These are phyloP conservation scores for Macquaria ambigua DNA, from an alignment of 2,113 vertebrate genomes.

Conservation along the genomic window DNA sequence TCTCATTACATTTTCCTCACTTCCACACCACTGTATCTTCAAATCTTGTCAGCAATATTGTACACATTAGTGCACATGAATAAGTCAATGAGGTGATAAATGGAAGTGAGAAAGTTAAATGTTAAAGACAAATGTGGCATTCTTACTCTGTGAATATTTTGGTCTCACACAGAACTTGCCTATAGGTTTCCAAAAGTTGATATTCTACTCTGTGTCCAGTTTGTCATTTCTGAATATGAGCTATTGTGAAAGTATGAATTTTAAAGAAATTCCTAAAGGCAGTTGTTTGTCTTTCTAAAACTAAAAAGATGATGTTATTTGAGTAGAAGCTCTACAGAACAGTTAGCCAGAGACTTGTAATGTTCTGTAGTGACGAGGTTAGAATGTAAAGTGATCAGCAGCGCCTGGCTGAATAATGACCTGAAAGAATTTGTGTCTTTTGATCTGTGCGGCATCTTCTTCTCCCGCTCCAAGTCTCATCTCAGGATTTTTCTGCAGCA, in stretches of 20 bases:
- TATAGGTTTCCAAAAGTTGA: background rate
- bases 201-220: background rate
- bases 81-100: background rate
- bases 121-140: no score
- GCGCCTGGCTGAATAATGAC: conserved; percentile 71
- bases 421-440: conserved; percentile 92
- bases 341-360: background rate
- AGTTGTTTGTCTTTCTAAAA: background rate
- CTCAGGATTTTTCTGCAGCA: conserved; percentile 92
- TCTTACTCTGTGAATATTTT: background rate
- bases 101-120: background rate
- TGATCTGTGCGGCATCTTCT: conserved; percentile 91
- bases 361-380: background rate
- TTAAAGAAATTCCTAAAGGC: no score
- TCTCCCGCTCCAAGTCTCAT: conserved; percentile 90
- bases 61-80: background rate
- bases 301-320: background rate
- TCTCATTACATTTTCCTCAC: background rate
- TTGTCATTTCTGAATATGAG: background rate
- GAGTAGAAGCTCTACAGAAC: background rate
- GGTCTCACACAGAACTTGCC: background rate
- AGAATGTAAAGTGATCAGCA: background rate
- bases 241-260: background rate
- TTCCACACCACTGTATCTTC: background rate
- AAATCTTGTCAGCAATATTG: background rate